Conservation (phyloP, 2,797 vertebrate genomes). For the Cynopterus sphinx region DNA sequence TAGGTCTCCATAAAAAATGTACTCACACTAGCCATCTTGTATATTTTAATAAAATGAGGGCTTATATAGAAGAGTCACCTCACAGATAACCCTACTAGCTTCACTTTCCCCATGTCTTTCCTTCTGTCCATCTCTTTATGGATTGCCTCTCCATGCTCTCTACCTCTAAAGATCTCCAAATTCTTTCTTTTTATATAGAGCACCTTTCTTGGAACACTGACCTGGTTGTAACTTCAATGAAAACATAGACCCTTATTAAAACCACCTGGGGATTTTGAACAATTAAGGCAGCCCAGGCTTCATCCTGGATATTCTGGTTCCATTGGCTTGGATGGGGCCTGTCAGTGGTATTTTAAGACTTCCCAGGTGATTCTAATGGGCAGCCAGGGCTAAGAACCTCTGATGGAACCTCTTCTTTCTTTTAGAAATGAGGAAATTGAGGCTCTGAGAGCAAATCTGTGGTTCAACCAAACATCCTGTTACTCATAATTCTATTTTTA, state of each 20-base stretch:
- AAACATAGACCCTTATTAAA: neutral
- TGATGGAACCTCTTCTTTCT: neutral
- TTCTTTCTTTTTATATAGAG: neutral
- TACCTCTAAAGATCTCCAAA: neutral
- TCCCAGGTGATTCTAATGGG: neutral
- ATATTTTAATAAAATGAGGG: neutral
- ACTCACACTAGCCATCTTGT: neutral
- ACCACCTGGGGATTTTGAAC: neutral
- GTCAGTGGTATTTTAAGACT: neutral
- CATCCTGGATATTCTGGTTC: neutral
- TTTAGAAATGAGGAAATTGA: neutral
- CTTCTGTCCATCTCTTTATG: neutral
- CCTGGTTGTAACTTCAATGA: neutral
- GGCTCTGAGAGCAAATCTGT: neutral
- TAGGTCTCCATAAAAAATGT: neutral
- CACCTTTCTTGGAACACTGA: neutral
- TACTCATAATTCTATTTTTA: slow-evolving; percentile 4
- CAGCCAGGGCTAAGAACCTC: neutral
- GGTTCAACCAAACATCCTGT: neutral
- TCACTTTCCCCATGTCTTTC: neutral
- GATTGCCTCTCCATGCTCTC: neutral
- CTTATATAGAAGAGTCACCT: neutral
- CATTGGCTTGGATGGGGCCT: neutral
- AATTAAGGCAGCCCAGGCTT: neutral
- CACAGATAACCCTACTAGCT: neutral